Conservation (phyloP, 2,888 invertebrate genomes). For the Acronicta leporina region DNA sequence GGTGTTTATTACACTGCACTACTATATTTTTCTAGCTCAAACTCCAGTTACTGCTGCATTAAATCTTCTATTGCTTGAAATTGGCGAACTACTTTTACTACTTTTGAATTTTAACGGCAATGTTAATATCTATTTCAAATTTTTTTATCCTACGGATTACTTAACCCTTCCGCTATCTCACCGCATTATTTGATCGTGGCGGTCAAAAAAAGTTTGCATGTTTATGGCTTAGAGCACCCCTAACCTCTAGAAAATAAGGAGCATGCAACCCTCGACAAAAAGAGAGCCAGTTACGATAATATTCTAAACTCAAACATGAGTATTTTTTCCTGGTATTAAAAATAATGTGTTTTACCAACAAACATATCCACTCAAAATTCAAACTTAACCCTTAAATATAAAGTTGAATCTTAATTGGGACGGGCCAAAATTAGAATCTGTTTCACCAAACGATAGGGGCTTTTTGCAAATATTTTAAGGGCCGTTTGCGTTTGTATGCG, state of each 20-base stretch:
- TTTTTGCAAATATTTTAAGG: slow-evolving; percentile 61
- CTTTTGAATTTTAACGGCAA: not conserved
- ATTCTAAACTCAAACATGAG: slow-evolving; percentile 72
- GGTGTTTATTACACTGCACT: too few relatives aligned
- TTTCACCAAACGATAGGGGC: slow-evolving; percentile 53
- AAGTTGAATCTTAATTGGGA: slow-evolving; percentile 60
- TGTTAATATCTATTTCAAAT: slow-evolving; percentile 22
- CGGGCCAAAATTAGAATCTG: slow-evolving; percentile 60
- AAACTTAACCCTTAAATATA: slow-evolving; percentile 53
- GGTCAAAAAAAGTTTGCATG: slow-evolving; percentile 45
- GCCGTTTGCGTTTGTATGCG: slow-evolving; percentile 52
- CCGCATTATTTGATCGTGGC: slow-evolving; percentile 52
- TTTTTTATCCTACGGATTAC: slow-evolving; percentile 28
- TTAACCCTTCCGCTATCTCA: slow-evolving; percentile 50
- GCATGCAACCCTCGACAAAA: slow-evolving; percentile 54
- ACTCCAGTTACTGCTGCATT: too few relatives aligned
- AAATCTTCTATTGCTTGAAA: too few relatives aligned
- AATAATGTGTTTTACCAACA: slow-evolving; percentile 67
- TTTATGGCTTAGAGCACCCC: slow-evolving; percentile 41
- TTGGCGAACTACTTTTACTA: too few relatives aligned
- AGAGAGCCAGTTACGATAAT: slow-evolving; percentile 70
- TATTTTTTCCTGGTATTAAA: slow-evolving; percentile 76
- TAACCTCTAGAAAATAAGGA: slow-evolving; percentile 57
- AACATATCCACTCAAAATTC: slow-evolving; percentile 44
- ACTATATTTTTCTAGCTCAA: too few relatives aligned